These are phyloP conservation scores for Rutilus rutilus DNA, from an alignment of 2,113 vertebrate species.

Conservation along the genomic window DNA sequence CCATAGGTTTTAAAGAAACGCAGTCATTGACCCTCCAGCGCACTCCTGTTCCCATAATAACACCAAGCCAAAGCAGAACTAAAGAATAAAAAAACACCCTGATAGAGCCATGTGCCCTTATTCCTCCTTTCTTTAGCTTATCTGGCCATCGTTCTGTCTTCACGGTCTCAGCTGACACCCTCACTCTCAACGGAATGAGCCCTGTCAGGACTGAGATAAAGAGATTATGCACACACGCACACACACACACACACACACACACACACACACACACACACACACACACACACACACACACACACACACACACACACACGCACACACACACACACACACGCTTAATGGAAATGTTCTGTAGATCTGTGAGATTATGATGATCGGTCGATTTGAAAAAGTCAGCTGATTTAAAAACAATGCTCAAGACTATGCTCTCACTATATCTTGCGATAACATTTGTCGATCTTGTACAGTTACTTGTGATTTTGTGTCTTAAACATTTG, in stretches of 20 bases:
- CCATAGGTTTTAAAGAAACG: background rate
- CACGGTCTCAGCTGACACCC: conserved; percentile 5
- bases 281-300: conserved; percentile 25
- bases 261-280: conserved; percentile 6
- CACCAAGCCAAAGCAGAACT: background rate
- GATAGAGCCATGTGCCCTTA: background rate
- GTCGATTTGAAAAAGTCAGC: background rate
- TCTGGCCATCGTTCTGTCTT: conserved; percentile 53
- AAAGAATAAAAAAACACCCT: background rate
- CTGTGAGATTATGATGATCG: background rate
- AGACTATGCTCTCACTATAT: background rate
- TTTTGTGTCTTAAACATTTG: too few relatives aligned
- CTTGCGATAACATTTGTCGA: background rate
- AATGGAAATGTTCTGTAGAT: background rate
- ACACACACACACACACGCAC: conserved; percentile 35
- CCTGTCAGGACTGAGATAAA: conserved; percentile 41
- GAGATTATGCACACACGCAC: conserved; percentile 25
- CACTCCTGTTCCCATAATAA: conserved; percentile 18
- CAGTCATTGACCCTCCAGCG: background rate
- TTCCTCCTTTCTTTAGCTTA: conserved; percentile 31
- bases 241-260: conserved; percentile 22
- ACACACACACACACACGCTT: conserved; percentile 25
- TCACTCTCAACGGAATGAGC: conserved; percentile 57
- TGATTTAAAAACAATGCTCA: background rate
- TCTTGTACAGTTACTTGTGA: background rate